Conservation (phyloP, 1,140 invertebrate genomes). For the Ceratosolen solmsi region DNA sequence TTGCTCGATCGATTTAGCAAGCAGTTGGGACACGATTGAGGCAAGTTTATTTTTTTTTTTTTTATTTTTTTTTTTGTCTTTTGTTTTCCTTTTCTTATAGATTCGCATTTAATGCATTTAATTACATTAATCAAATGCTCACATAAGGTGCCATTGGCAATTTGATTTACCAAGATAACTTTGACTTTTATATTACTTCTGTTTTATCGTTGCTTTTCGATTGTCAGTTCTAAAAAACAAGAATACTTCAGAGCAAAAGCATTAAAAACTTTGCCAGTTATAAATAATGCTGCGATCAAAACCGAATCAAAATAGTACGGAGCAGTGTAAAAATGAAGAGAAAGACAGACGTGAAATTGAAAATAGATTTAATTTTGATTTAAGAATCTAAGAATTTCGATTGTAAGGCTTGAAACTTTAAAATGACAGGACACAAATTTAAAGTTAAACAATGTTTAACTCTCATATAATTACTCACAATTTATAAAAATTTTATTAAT, state of each 20-base stretch:
- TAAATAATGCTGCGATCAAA: slow-evolving; percentile 26
- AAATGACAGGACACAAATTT: too few relatives aligned
- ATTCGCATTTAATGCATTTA: not conserved
- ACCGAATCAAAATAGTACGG: not conserved
- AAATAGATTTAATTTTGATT: not conserved
- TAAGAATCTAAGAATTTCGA: too few relatives aligned
- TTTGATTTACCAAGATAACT: not conserved
- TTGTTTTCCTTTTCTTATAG: not conserved
- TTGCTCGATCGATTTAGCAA: slow-evolving; percentile 1
- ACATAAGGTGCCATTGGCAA: not conserved
- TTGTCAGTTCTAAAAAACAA: slow-evolving; percentile 7
- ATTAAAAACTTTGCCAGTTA: not conserved
- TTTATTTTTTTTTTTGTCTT: too few relatives aligned
- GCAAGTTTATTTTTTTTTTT: too few relatives aligned
- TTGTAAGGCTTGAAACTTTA: too few relatives aligned
- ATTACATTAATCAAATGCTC: not conserved
- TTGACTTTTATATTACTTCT: too few relatives aligned
- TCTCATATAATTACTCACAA: too few relatives aligned
- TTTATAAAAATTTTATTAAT: too few relatives aligned
- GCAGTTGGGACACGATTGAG: not conserved
- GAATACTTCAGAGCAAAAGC: not conserved
- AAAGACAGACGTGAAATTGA: not conserved
- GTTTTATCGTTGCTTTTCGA: not conserved
- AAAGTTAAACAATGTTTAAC: too few relatives aligned
- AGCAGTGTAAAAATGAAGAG: not conserved